These are phyloP conservation scores for Cheilosia impressa DNA, from an alignment of 2,888 invertebrate genomes.

Conservation along the genomic window DNA sequence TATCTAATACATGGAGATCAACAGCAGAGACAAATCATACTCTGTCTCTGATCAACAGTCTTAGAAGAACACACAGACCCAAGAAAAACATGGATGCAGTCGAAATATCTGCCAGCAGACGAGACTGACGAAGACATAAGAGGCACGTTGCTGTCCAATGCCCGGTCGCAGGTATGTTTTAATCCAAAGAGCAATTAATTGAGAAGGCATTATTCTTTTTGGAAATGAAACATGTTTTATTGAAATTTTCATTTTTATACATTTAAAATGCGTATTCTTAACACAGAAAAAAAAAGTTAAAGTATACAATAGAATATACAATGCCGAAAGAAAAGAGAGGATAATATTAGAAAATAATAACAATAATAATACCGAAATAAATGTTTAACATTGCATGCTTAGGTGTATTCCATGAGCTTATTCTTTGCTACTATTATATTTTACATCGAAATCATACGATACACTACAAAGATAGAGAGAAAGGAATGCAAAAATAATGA, in stretches of 20 bases:
- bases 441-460: conserved; percentile 57
- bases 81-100: too few species aligned
- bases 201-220: not conserved
- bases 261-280: conserved; percentile 59
- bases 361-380: conserved; percentile 58
- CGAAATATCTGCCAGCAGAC: not conserved
- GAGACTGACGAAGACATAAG: too few species aligned
- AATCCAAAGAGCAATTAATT: not conserved
- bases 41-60: too few species aligned
- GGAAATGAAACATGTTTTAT: conserved; percentile 53
- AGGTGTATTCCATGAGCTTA: conserved; percentile 52
- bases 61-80: too few species aligned
- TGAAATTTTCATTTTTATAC: conserved; percentile 57
- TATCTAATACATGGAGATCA: too few species aligned
- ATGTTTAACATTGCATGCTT: conserved; percentile 58
- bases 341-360: conserved; percentile 35
- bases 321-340: conserved; percentile 8
- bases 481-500: conserved; percentile 66
- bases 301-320: conserved; percentile 52
- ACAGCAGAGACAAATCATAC: too few species aligned
- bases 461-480: conserved; percentile 50
- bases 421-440: conserved; percentile 31
- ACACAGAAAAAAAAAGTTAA: conserved; percentile 40
- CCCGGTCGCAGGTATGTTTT: too few species aligned
- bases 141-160: too few species aligned